Percentiles rank a stretch among this genome's conserved stretches.
Evolutionary conservation across 2,888 invertebrate genomes (phyloP).

Genomic region (Lycocerus yunnanus): DNA sequence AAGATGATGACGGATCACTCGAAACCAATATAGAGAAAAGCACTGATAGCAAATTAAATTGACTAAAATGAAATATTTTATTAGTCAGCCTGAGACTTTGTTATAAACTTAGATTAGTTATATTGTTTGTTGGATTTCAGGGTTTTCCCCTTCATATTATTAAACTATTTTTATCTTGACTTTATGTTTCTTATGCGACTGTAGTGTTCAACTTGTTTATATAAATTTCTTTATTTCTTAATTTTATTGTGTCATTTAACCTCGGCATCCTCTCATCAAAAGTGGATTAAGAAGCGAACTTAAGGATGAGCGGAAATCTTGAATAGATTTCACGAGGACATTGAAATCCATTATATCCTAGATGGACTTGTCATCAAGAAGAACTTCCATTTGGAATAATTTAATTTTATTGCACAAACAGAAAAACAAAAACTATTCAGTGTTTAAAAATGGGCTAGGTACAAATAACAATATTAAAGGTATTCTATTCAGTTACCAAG

Average conservation of each 20-base stretch:
- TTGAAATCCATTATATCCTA: no score
- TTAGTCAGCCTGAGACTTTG: not conserved
- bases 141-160: not conserved
- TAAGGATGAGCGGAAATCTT: no score
- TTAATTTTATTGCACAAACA: no score
- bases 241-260: not conserved
- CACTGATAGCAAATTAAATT: constrained; percentile 33
- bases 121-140: not conserved
- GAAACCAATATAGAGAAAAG: constrained; percentile 41
- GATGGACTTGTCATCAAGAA: no score
- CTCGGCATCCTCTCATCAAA: no score
- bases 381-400: no score
- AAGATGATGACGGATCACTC: constrained; percentile 35
- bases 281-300: no score
- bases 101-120: not conserved
- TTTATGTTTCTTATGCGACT: not conserved
- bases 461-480: no score
- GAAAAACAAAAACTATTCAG: no score
- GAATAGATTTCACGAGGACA: no score
- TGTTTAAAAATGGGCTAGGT: no score
- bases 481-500: no score
- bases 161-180: not conserved
- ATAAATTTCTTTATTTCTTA: not conserved
- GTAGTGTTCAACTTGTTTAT: not conserved
- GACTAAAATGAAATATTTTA: not conserved